Evolutionary conservation across 2,113 vertebrate species (phyloP).

Genomic region (Cervus canadensis): DNA sequence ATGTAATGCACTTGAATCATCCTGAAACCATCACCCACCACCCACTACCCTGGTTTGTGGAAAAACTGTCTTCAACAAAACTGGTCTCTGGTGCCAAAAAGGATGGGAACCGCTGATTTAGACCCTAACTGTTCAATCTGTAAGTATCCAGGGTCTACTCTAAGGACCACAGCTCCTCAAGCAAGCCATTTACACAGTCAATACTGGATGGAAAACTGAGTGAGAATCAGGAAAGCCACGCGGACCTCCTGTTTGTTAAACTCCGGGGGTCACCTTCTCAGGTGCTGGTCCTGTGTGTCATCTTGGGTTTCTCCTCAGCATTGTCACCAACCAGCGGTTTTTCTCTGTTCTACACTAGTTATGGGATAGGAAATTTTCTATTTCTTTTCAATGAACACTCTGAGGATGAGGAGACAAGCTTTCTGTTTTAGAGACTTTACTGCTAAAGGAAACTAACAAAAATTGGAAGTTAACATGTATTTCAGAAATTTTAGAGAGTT

Average conservation of each 20-base stretch:
- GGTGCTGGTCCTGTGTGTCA: not conserved
- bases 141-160: not conserved
- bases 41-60: not conserved
- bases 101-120: not conserved
- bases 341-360: not conserved
- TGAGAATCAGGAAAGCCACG: accelerated
- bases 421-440: not conserved
- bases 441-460: not conserved
- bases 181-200: not conserved
- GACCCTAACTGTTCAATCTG: not conserved
- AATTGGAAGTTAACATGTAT: not conserved
- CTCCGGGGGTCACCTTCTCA: not conserved
- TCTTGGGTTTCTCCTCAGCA: not conserved
- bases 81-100: not conserved
- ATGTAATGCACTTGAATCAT: not conserved
- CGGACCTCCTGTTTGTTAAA: not conserved
- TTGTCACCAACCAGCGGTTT: not conserved
- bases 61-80: not conserved
- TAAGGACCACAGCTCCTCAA: not conserved
- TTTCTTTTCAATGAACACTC: not conserved
- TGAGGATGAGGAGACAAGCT: not conserved
- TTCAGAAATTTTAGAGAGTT: not conserved
- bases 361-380: not conserved
- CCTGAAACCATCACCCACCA: not conserved
- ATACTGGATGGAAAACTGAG: not conserved